Percentiles rank a stretch among this genome's conserved stretches.
These are phyloP conservation scores for Gambusia affinis DNA, from an alignment of 2,113 vertebrate genomes.

Conservation along the genomic window DNA sequence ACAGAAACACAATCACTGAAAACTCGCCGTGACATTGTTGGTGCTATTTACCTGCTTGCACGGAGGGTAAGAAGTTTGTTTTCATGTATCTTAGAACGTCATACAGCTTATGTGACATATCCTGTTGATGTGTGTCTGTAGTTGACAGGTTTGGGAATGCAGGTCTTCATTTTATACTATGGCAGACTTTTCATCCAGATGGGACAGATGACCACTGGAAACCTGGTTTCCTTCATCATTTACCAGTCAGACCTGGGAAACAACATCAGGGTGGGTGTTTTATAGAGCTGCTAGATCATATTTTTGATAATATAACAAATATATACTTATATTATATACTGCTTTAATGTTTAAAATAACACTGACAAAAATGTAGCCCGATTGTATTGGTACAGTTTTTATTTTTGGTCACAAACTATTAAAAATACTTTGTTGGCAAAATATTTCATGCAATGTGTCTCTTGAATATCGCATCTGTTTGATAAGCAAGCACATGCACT, in stretches of 20 bases:
- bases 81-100: neutral
- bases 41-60: conserved; percentile 69
- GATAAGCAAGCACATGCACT: no score
- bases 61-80: conserved; percentile 72
- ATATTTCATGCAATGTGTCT: no score
- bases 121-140: conserved; percentile 45
- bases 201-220: conserved; percentile 80
- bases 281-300: neutral
- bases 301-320: neutral
- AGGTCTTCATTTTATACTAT: conserved; percentile 80
- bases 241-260: conserved; percentile 77
- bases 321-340: no score
- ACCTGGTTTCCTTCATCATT: conserved; percentile 87
- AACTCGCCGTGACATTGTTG: conserved; percentile 62
- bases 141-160: conserved; percentile 74
- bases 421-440: no score
- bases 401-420: no score
- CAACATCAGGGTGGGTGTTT: conserved; percentile 80
- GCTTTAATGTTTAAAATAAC: no score
- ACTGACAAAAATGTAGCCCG: no score
- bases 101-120: neutral
- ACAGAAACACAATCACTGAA: conserved; percentile 74
- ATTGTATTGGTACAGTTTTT: no score
- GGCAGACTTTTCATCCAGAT: conserved; percentile 80
- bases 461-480: no score